A percentile compares a stretch with the other conserved stretches of the same genome.
Evolutionary conservation across 64 coral and sea anemone genomes (phyloP).

Genomic region (Dendronephthya gigantea): DNA sequence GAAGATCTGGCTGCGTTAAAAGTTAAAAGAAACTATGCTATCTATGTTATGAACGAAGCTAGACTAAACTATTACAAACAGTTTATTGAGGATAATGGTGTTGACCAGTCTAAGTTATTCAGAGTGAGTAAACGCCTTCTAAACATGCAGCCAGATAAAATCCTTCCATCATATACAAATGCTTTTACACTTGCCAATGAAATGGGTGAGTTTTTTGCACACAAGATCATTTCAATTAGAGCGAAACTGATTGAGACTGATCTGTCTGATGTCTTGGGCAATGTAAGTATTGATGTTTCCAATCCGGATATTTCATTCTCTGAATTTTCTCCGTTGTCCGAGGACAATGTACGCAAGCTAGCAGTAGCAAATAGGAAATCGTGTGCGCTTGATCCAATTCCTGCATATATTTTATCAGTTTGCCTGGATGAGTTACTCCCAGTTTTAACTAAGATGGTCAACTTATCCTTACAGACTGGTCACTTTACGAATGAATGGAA

Average conservation of each 20-base stretch:
- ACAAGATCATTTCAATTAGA: constrained; percentile 21
- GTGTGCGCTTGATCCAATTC: constrained; percentile 8
- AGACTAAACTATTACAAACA: too few relatives aligned
- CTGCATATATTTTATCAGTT: not conserved
- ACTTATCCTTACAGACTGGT: constrained; percentile 25
- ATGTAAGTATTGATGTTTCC: too few relatives aligned
- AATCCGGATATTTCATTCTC: too few relatives aligned
- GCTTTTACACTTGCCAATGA: constrained; percentile 22
- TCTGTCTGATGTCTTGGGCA: too few relatives aligned
- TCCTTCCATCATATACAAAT: constrained; percentile 11
- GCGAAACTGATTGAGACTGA: not conserved
- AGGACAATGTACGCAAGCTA: too few relatives aligned
- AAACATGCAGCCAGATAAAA: not conserved
- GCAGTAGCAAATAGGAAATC: too few relatives aligned
- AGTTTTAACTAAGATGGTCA: constrained; percentile 18
- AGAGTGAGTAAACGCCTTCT: constrained; percentile 8
- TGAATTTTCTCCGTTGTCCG: too few relatives aligned
- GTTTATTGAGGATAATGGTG: too few relatives aligned
- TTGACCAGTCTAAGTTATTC: not conserved
- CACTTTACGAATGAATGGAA: constrained; percentile 38
- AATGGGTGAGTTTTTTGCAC: constrained; percentile 31
- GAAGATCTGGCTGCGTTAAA: constrained; percentile 27
- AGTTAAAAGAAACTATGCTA: not conserved
- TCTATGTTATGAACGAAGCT: too few relatives aligned
- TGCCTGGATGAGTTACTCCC: constrained; percentile 31